Evolutionary conservation across 2,888 invertebrate genomes (phyloP).

Genomic region (Phaonia tiefii): DNA sequence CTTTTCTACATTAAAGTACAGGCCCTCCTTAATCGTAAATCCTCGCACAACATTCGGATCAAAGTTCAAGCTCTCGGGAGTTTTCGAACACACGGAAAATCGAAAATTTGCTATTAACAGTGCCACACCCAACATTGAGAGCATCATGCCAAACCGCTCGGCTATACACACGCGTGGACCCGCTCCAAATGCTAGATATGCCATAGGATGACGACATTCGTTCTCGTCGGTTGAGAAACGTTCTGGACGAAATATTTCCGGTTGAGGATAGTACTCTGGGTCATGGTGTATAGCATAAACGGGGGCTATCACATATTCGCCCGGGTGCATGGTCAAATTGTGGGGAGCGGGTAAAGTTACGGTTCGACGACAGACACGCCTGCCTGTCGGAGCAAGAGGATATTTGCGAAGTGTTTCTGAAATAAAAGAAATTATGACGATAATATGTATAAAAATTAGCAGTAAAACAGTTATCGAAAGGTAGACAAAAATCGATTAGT

Average conservation of each 20-base stretch:
- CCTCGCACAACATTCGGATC: no score
- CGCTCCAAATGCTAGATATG: slow-evolving; percentile 69
- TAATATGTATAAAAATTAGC: no score
- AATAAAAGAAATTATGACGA: no score
- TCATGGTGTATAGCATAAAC: slow-evolving; percentile 82
- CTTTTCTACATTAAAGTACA: no score
- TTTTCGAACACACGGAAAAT: slow-evolving; percentile 52
- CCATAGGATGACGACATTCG: slow-evolving; percentile 79
- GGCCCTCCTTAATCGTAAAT: no score
- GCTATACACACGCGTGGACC: slow-evolving; percentile 73
- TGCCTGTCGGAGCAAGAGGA: slow-evolving; percentile 81
- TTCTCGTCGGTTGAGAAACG: slow-evolving; percentile 82
- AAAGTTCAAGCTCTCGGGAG: slow-evolving; percentile 8
- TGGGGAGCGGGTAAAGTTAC: slow-evolving; percentile 81
- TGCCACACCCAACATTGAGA: slow-evolving; percentile 67
- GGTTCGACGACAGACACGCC: slow-evolving; percentile 81
- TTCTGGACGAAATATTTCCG: slow-evolving; percentile 83
- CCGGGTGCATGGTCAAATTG: slow-evolving; percentile 79
- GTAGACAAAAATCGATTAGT: no score
- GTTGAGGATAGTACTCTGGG: slow-evolving; percentile 80
- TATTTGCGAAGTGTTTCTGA: slow-evolving; percentile 82
- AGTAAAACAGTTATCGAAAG: no score
- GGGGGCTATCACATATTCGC: slow-evolving; percentile 71
- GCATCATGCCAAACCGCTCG: slow-evolving; percentile 71
- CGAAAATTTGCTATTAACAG: slow-evolving; percentile 64